A percentile compares a stretch with the other conserved stretches of the same genome.
Evolutionary conservation across 2,888 invertebrate species (phyloP).

Genomic region (Pollenia griseotomentosa): DNA sequence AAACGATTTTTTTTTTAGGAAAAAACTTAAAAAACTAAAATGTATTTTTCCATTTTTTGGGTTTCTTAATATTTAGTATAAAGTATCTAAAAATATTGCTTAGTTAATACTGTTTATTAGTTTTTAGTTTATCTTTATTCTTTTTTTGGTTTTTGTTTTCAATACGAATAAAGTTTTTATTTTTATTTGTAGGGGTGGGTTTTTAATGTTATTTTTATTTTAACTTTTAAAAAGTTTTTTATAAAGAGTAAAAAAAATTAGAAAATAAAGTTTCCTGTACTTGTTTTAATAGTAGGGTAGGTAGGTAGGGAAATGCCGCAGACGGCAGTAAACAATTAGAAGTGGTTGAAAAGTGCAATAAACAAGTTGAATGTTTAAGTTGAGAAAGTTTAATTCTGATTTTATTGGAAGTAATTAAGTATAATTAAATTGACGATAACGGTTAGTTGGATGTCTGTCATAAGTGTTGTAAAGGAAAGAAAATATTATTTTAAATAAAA

Average conservation of each 20-base stretch:
- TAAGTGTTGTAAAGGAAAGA: not conserved
- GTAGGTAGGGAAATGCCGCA: not conserved
- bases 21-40: conserved; percentile 1
- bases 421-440: conserved; percentile 13
- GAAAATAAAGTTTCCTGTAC: conserved; percentile 35
- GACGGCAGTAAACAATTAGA: not conserved
- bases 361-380: not conserved
- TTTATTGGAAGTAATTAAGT: not conserved
- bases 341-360: conserved; percentile 23
- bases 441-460: not conserved
- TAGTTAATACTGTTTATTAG: conserved; percentile 76
- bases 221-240: conserved; percentile 37
- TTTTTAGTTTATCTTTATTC: conserved; percentile 31
- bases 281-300: conserved; percentile 1
- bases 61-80: conserved; percentile 53
- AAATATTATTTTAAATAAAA: too few relatives aligned
- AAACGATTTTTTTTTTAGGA: conserved; percentile 9
- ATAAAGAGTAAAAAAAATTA: conserved; percentile 42
- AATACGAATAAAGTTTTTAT: conserved; percentile 25
- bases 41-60: conserved; percentile 20
- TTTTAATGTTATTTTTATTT: conserved; percentile 12
- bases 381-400: not conserved
- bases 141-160: conserved; percentile 9
- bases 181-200: conserved; percentile 65
- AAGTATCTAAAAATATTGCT: conserved; percentile 80